phyloP scores from a whole-genome alignment of 2,113 vertebrate genomes.

The Alosa alosa region DNA sequence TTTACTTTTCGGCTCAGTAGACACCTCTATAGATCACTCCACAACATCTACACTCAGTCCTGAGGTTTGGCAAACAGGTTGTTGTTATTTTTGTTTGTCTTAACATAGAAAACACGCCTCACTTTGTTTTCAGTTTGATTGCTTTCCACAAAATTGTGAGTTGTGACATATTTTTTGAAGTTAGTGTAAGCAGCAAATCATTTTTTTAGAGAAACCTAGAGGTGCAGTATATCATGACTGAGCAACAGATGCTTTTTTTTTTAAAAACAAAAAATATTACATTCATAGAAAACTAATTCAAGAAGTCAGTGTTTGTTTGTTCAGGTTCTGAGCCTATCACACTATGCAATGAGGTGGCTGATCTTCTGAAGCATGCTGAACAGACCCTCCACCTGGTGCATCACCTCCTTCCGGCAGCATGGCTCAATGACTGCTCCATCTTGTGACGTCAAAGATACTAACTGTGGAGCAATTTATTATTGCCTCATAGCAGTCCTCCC shows the following conservation, averaged over 20 bases:
- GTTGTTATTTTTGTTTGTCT: neutral
- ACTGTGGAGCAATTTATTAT: neutral
- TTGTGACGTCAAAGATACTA: constrained; percentile 11
- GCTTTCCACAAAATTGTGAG: too few relatives aligned
- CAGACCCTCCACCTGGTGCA: neutral
- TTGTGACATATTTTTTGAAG: too few relatives aligned
- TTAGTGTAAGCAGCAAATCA: neutral
- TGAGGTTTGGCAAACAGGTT: neutral
- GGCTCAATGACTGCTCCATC: neutral
- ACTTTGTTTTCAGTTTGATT: neutral
- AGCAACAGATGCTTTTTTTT: too few relatives aligned
- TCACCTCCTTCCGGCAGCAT: neutral
- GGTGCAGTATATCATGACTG: neutral
- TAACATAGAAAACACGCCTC: neutral
- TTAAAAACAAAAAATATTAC: too few relatives aligned
- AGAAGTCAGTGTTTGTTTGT: neutral
- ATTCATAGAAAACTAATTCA: too few relatives aligned
- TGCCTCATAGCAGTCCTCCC: neutral
- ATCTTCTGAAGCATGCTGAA: neutral
- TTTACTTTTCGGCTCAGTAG: neutral
- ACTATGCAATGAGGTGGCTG: neutral
- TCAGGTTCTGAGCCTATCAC: neutral
- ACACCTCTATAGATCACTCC: neutral
- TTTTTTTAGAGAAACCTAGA: neutral
- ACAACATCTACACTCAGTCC: neutral